Evolutionary conservation across 2,888 invertebrate species (phyloP), one percentile per base, ranked within the genome.

Genomic region (Synergus japonicus): DNA sequence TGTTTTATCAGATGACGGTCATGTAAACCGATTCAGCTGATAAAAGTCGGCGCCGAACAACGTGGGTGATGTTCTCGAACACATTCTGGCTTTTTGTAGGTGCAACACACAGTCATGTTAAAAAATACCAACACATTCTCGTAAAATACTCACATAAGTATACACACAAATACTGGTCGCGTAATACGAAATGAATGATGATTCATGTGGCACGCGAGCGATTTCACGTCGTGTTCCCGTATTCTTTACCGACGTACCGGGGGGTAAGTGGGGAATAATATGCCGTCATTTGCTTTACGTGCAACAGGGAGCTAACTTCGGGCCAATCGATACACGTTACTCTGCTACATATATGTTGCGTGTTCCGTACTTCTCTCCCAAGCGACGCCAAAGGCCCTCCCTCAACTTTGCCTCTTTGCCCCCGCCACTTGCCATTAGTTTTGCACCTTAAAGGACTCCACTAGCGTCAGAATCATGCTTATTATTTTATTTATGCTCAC

Each of bases 201-300:
- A 90, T 89, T 90, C 90, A 90, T 89, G 90, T 87, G 86, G 88
- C 90, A 90, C 90, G 90, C 90, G 88, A 90, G 86, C 90, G 86
- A 89, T 89, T 89, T 88, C 85, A 86, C 86, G 54, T 73, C 73
- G 73, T 73, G 73, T 73, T 73, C 73, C 37, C 5, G 73, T 73
- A 73, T 73, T 73, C 73, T 73, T 73, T 49, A 73, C 73, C 73
- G 29, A 37, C 58, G 77, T 78, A 82, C 76, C 46, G 46, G 81
- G 84, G 85, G 83, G 84, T 90, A 89, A 89, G 87, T 86, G 88
- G 87, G 86, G 86, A 87, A 90, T 90, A 89, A 90, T 90, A 89
- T 83, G 86, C 88, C 87, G 87, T 87, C 89, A 87, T 89, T 90
- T 87, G 84, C 86, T 83, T 81, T 87, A 88, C 88, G 88, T 89